A percentile compares a stretch with the other conserved stretches of the same genome.
These are phyloP conservation scores for Cottoperca gobio DNA, from an alignment of 2,797 vertebrate genomes.

Conservation along the genomic window DNA sequence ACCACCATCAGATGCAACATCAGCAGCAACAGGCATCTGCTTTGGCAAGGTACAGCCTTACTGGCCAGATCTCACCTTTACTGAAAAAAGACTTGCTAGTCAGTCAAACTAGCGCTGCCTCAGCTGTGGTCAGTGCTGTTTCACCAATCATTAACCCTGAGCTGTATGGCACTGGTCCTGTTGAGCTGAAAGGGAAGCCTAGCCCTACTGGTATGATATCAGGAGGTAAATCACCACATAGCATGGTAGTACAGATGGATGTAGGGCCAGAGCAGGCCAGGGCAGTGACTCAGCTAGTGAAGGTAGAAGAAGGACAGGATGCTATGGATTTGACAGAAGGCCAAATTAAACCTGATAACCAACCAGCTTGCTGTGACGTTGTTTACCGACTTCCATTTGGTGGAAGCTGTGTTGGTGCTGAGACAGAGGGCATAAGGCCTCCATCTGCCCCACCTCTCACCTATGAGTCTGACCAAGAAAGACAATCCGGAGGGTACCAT, in stretches of 20 bases:
- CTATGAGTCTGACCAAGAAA: conserved; percentile 86
- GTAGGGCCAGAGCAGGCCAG: conserved; percentile 80
- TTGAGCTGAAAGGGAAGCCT: conserved; percentile 89
- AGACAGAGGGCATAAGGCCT: conserved; percentile 85
- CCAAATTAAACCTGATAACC: conserved; percentile 92
- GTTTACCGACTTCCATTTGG: conserved; percentile 97
- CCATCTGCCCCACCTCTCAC: conserved; percentile 84
- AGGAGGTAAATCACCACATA: conserved; percentile 87
- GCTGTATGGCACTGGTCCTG: conserved; percentile 83
- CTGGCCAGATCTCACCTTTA: conserved; percentile 86
- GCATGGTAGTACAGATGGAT: conserved; percentile 94
- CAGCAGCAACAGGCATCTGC: conserved; percentile 84
- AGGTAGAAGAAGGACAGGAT: conserved; percentile 88
- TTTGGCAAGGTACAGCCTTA: conserved; percentile 88
- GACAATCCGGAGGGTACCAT: conserved; percentile 82
- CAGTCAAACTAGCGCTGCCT: conserved; percentile 85
- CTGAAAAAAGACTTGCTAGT: conserved; percentile 92
- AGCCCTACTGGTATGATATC: conserved; percentile 81
- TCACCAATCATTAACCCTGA: conserved; percentile 81
- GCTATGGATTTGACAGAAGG: conserved; percentile 91
- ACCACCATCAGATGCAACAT: conserved; percentile 85
- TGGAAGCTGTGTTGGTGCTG: conserved; percentile 90
- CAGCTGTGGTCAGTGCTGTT: conserved; percentile 81
- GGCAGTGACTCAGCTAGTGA: conserved; percentile 91
- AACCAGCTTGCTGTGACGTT: conserved; percentile 94